Base-by-base conservation (phyloP, 2,888 invertebrate genomes). In the Andrena hattorfiana region DNA sequence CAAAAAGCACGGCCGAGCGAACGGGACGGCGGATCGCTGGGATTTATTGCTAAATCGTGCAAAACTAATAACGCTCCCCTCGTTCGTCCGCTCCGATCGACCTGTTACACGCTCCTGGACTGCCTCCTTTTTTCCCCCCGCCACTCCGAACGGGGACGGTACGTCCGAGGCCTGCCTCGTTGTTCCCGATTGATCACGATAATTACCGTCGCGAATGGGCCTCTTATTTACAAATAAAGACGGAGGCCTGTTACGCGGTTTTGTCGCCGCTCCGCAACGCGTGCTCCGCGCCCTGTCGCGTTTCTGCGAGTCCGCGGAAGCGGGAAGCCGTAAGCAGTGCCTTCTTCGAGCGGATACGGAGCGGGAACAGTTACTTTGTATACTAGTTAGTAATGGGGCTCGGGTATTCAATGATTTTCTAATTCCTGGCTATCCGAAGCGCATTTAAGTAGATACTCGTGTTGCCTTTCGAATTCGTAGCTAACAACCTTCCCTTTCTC, bases 131-230 rank as follows among this genome's bases (percentile, higher is more conserved):
- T 64, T 56, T 7, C 7, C 30, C 48, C 35, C n/a, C 8, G 2
- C 10, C 23, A 6, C 42, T 16, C 13, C 42, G 16, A 42, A 42
- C 42, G 64, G 49, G 32, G 26, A 16, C n/a, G 51, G 48, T 69
- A 60, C 63, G 42, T 30, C 64, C 68, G 49, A 28, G 49, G 35
- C 80, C 76, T 77, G 80, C 78, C 78, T 83, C 75, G 83, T 86
- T 74, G 82, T 74, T 84, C 82, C 72, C 83, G 86, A 86, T 88
- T 81, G 85, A 85, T 89, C 87, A 82, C 87, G 88, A 89, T 90
- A 90, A 90, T 90, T 90, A 88, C 87, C 75, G 60, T 85, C 83
- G 78, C 80, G 78, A 85, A 86, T 84, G 85, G 86, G 72, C 26
- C 66, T 72, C 67, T 79, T 78, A 79, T 78, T 84, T 83, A 78